Conservation (phyloP, 2,888 invertebrate genomes). For the Morinoia aosen region DNA sequence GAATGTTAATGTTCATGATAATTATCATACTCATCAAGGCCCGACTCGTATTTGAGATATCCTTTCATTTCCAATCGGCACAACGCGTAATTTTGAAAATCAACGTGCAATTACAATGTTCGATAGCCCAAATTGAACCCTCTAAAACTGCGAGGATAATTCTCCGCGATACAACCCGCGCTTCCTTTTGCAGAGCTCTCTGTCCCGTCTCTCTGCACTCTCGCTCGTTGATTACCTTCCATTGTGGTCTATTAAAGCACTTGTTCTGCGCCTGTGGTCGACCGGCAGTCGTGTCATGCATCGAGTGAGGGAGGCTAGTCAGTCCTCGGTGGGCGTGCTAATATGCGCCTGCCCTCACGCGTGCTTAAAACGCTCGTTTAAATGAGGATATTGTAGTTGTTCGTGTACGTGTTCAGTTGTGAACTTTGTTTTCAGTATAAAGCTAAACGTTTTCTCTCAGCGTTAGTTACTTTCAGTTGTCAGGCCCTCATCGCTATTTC, state of each 20-base stretch:
- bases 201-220: not conserved
- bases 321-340: not conserved
- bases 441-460: too few species aligned
- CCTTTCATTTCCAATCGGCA: too few species aligned
- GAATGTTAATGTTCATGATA: not conserved
- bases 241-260: not conserved
- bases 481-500: too few species aligned
- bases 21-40: too few species aligned
- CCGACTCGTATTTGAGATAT: too few species aligned
- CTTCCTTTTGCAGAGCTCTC: not conserved
- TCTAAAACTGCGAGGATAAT: not conserved
- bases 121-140: not conserved
- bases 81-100: not conserved
- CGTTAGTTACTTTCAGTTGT: too few species aligned
- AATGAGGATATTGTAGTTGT: not conserved
- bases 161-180: not conserved
- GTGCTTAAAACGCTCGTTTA: too few species aligned
- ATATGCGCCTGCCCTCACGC: not conserved
- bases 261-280: not conserved
- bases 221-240: not conserved
- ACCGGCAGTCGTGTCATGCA: not conserved
- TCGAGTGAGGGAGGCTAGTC: not conserved
- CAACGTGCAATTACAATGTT: not conserved
- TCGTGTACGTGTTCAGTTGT: too few species aligned
- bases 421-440: too few species aligned